phyloP scores from a whole-genome alignment of 2,888 invertebrate genomes.

The Microlaimidae sp. region DNA sequence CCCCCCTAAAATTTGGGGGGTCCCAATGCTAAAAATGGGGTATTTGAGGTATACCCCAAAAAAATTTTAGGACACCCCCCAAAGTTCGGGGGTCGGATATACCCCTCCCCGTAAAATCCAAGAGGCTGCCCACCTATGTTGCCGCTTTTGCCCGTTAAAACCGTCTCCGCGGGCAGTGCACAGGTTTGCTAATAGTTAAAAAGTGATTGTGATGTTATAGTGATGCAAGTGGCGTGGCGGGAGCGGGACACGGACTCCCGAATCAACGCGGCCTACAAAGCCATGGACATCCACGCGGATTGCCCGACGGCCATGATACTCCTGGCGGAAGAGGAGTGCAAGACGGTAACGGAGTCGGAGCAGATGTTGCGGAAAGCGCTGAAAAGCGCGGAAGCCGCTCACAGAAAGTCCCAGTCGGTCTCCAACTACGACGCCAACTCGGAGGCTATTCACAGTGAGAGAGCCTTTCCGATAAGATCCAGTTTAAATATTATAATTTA shows the following conservation, averaged over 20 bases:
- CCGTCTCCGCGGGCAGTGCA: no score
- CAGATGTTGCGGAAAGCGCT: slow-evolving; percentile 47
- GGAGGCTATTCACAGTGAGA: slow-evolving; percentile 53
- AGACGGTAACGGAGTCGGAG: slow-evolving; percentile 59
- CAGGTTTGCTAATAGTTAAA: no score
- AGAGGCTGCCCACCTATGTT: no score
- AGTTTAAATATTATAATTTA: no score
- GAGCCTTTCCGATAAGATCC: no score
- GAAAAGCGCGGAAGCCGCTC: slow-evolving; percentile 63
- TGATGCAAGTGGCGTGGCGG: slow-evolving; percentile 69
- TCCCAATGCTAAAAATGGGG: no score
- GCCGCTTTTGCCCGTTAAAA: background rate
- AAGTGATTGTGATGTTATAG: no score
- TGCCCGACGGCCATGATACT: slow-evolving; percentile 87
- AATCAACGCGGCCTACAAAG: slow-evolving; percentile 73
- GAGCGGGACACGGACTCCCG: slow-evolving; percentile 76
- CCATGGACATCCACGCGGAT: slow-evolving; percentile 64
- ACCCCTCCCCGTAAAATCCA: no score
- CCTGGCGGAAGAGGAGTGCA: slow-evolving; percentile 86
- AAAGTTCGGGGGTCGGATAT: no score
- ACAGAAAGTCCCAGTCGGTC: slow-evolving; percentile 57
- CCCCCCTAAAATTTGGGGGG: no score
- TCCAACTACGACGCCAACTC: slow-evolving; percentile 57
- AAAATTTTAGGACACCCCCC: no score
- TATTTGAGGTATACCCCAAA: no score